phyloP scores from a whole-genome alignment of 1,140 invertebrate species.

The Galendromus occidentalis region DNA sequence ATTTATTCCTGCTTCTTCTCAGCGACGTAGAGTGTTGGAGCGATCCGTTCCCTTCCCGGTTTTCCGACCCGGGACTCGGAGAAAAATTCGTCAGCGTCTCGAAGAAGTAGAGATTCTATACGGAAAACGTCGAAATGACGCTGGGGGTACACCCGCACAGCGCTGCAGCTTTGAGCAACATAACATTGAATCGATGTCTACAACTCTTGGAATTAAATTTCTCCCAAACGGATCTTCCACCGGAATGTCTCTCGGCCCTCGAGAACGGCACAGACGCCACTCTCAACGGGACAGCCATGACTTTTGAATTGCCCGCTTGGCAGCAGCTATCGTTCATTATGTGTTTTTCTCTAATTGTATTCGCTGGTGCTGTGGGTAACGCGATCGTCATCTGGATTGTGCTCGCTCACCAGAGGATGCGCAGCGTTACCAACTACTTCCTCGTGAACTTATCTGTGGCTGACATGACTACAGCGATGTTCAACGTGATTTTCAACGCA shows the following conservation, averaged over 20 bases:
- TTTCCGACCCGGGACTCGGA: too few relatives aligned
- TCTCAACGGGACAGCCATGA: background rate
- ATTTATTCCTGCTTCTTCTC: too few relatives aligned
- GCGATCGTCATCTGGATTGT: constrained; percentile 74
- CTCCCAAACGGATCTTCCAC: background rate
- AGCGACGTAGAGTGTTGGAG: too few relatives aligned
- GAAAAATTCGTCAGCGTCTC: too few relatives aligned
- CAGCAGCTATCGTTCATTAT: constrained; percentile 45
- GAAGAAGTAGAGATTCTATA: too few relatives aligned
- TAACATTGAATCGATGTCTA: background rate
- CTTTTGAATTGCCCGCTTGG: constrained; percentile 21
- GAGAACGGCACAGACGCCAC: background rate
- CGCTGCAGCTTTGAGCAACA: background rate
- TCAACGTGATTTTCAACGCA: constrained; percentile 33
- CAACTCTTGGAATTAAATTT: background rate
- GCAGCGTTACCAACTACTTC: constrained; percentile 26
- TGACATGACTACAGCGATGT: constrained; percentile 26
- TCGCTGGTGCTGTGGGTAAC: constrained; percentile 57
- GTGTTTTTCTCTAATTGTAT: constrained; percentile 48
- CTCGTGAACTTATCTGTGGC: constrained; percentile 25
- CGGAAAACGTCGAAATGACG: background rate
- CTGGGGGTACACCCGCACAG: background rate
- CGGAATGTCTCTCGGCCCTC: background rate
- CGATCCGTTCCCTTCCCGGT: too few relatives aligned
- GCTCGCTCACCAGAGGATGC: constrained; percentile 42